Conservation (phyloP, 2,888 invertebrate genomes). For the Drosophila colorata region DNA sequence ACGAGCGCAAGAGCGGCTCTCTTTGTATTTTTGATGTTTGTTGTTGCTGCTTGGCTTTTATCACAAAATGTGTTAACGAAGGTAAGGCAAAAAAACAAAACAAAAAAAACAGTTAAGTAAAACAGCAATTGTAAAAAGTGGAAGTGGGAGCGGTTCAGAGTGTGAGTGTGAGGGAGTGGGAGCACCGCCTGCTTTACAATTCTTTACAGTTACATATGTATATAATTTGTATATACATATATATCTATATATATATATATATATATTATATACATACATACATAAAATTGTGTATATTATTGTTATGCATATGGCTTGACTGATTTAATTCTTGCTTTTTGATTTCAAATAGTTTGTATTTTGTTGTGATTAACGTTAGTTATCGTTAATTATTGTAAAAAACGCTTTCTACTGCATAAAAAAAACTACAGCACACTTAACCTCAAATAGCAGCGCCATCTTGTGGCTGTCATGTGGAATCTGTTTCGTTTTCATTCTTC, state of each 20-base stretch:
- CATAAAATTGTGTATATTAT: constrained; percentile 18
- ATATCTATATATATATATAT: constrained; percentile 18
- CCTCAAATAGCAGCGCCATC: constrained; percentile 14
- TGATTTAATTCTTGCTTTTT: constrained; percentile 24
- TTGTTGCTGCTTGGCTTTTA: constrained; percentile 25
- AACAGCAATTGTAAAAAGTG: background rate
- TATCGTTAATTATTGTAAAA: constrained; percentile 35
- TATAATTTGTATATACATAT: constrained; percentile 11
- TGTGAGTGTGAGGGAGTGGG: constrained; percentile 9
- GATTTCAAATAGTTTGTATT: constrained; percentile 27
- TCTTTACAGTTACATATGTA: constrained; percentile 16
- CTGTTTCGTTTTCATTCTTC: constrained; percentile 4
- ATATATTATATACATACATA: constrained; percentile 15
- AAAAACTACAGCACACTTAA: constrained; percentile 20
- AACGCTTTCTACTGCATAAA: constrained; percentile 39
- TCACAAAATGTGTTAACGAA: constrained; percentile 48
- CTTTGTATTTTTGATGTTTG: background rate
- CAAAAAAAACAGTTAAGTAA: no score
- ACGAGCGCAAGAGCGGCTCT: no score
- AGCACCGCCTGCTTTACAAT: constrained; percentile 25
- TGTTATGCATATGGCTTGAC: constrained; percentile 23
- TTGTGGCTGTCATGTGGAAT: background rate
- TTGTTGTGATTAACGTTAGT: constrained; percentile 28
- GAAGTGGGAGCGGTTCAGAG: background rate
- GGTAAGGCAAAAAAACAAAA: background rate